phyloP scores from a whole-genome alignment of 2,888 invertebrate genomes.

The Ichneumoninae sp. region DNA sequence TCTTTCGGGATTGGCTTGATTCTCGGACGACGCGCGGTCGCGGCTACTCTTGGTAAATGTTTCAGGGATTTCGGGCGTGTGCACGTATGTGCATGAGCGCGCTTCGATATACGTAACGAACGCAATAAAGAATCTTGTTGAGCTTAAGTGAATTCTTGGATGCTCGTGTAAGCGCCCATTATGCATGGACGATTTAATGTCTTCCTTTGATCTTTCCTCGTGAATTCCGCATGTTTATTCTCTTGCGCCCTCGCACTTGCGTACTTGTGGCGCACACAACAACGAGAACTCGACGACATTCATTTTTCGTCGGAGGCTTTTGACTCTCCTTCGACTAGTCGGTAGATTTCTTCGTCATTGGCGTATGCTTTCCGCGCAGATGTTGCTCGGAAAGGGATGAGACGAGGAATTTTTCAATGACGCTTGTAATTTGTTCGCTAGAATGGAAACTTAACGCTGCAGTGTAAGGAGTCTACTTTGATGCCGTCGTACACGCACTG shows the following conservation, averaged over 20 bases:
- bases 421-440: slow-evolving; percentile 33
- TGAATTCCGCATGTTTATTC: slow-evolving; percentile 2
- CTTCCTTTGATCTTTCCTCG: slow-evolving; percentile 61
- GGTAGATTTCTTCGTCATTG: slow-evolving; percentile 19
- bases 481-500: slow-evolving; percentile 14
- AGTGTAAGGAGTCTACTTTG: slow-evolving; percentile 45
- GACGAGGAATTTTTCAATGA: slow-evolving; percentile 25
- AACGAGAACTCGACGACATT: slow-evolving; percentile 40
- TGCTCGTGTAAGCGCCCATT: slow-evolving; percentile 3
- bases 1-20: slow-evolving; percentile 1
- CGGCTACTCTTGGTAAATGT: not conserved
- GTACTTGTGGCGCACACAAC: not conserved
- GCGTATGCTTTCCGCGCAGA: not conserved
- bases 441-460: slow-evolving; percentile 50
- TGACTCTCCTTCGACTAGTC: slow-evolving; percentile 47
- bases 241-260: slow-evolving; percentile 14
- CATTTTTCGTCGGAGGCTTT: slow-evolving; percentile 37
- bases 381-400: not conserved
- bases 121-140: slow-evolving; percentile 14
- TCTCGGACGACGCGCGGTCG: slow-evolving; percentile 10
- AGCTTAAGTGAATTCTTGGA: slow-evolving; percentile 34
- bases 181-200: slow-evolving; percentile 47
- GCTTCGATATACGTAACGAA: not conserved
- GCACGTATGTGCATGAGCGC: not conserved
- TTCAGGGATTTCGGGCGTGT: not conserved